Base-by-base conservation (phyloP, 2,888 invertebrate genomes). In the Spatulosminthurus flaviceps region DNA sequence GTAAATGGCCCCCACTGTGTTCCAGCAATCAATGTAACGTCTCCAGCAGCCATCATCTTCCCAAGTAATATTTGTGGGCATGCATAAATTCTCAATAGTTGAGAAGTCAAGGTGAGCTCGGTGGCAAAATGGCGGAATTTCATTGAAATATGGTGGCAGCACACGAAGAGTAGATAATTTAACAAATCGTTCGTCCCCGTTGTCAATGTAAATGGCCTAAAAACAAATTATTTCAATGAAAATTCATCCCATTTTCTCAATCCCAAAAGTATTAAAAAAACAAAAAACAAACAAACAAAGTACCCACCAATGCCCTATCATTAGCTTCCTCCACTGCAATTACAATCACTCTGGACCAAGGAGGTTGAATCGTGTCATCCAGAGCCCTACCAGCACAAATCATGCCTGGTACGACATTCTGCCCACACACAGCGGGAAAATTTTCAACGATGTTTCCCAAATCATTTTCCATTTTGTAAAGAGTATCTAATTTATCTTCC, bases 31-130 rank as follows among this genome's bases (percentile, higher is more conserved):
- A 26, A 64, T 64, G n/a, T 26, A 64, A n/a, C 64, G 64, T 26
- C 24, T 64, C 64, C 64, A 64, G 26, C 64, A 64, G 24, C 64
- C 64, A 24, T 64, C 26, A 64, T 64, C 64, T 9, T 64, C 26
- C 64, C 64, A 64, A 11, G 22, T n/a, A 7, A 64, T 13, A 24
- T n/a, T 51, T 13, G 51, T 11, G n/a, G 51, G 51, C 51, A 19
- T n/a, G 51, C 51, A 51, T n/a, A 51, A 51, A 51, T 51, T 51
- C 16, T 51, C 51, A 13, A 19, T 51, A 51, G 51, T 51, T 9
- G 64, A 64, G n/a, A 64, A 64, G 24, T 64, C 64, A 5, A 64
- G 16, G 24, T 64, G 64, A 4, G 24, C 64, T 2, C 64, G 11
- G 1, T 64, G 64, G 16, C 64, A 64, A 64, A 64, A 64, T 26